phyloP scores from a whole-genome alignment of 2,888 invertebrate genomes.

The Acanthococcus lagerstroemiae region DNA sequence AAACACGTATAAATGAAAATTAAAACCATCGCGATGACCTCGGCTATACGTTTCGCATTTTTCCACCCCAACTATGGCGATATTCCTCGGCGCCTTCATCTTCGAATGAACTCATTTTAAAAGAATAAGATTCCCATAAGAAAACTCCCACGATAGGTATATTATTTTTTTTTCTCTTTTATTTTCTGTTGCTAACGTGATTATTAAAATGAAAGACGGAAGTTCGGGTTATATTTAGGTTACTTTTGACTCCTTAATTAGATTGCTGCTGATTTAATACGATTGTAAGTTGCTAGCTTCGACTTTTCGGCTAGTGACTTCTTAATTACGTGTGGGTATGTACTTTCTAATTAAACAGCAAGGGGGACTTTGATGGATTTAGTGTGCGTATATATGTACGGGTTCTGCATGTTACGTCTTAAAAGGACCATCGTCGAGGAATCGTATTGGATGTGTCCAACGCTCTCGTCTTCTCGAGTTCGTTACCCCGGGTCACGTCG shows the following conservation, averaged over 20 bases:
- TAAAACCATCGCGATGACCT: constrained; percentile 27
- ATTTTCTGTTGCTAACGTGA: constrained; percentile 11
- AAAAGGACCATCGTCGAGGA: too few relatives aligned
- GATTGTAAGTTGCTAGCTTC: constrained; percentile 18
- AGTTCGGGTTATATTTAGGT: constrained; percentile 31
- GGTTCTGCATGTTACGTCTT: too few relatives aligned
- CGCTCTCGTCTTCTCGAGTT: too few relatives aligned
- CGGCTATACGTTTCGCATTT: constrained; percentile 18
- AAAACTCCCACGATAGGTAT: constrained; percentile 34
- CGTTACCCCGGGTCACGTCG: too few relatives aligned
- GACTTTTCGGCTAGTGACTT: constrained; percentile 25
- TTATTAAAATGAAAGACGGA: constrained; percentile 32
- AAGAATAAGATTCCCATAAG: constrained; percentile 33
- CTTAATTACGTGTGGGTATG: constrained; percentile 1
- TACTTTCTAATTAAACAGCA: constrained; percentile 1
- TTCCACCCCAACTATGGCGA: constrained; percentile 17
- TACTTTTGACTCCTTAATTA: constrained; percentile 27
- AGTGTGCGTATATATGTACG: neutral
- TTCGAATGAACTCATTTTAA: constrained; percentile 26
- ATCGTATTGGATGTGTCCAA: too few relatives aligned
- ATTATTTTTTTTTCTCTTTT: constrained; percentile 16
- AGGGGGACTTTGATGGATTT: neutral
- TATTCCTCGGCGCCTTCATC: constrained; percentile 2
- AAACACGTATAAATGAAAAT: constrained; percentile 12
- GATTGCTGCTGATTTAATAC: constrained; percentile 29